Evolutionary conservation across 2,888 invertebrate genomes (phyloP).

Genomic region (Meiosimyza platycephala): DNA sequence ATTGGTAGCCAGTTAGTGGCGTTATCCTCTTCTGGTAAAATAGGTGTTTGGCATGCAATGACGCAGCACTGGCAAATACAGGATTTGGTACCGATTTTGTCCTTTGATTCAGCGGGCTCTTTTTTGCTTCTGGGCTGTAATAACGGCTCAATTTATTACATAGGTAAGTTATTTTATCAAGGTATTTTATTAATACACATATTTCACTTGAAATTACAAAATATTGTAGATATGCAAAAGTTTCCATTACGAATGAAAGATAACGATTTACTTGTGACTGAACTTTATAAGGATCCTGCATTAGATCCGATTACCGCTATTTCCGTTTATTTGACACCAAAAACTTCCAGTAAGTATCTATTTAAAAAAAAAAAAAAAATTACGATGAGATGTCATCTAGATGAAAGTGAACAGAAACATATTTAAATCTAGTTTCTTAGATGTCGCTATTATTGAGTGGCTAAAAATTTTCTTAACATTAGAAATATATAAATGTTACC

Average conservation of each 20-base stretch:
- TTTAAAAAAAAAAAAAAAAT: too few relatives aligned
- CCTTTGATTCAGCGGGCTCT: slow-evolving; percentile 96
- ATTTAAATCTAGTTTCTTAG: too few relatives aligned
- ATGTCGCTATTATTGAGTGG: too few relatives aligned
- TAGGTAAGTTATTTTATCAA: slow-evolving; percentile 72
- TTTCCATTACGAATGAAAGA: slow-evolving; percentile 99
- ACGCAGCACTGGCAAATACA: slow-evolving; percentile 99
- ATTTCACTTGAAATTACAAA: not conserved
- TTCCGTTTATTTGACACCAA: slow-evolving; percentile 98
- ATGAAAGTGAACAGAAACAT: too few relatives aligned
- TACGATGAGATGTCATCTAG: too few relatives aligned
- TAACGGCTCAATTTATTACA: slow-evolving; percentile 96
- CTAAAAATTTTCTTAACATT: too few relatives aligned
- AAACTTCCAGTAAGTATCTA: slow-evolving; percentile 90
- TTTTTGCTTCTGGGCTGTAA: slow-evolving; percentile 95
- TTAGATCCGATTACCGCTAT: slow-evolving; percentile 97
- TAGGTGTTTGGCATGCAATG: slow-evolving; percentile 99
- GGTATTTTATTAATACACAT: not conserved
- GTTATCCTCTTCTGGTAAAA: slow-evolving; percentile 89
- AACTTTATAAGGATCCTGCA: slow-evolving; percentile 93
- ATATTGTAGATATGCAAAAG: slow-evolving; percentile 93
- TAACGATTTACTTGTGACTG: slow-evolving; percentile 96
- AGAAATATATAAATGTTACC: too few relatives aligned
- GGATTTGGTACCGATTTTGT: slow-evolving; percentile 90
- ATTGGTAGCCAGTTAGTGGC: slow-evolving; percentile 99